A percentile compares a stretch with the other conserved stretches of the same genome.
These are phyloP conservation scores for Zingel zingel DNA, from an alignment of 2,113 vertebrate species.

Conservation along the genomic window DNA sequence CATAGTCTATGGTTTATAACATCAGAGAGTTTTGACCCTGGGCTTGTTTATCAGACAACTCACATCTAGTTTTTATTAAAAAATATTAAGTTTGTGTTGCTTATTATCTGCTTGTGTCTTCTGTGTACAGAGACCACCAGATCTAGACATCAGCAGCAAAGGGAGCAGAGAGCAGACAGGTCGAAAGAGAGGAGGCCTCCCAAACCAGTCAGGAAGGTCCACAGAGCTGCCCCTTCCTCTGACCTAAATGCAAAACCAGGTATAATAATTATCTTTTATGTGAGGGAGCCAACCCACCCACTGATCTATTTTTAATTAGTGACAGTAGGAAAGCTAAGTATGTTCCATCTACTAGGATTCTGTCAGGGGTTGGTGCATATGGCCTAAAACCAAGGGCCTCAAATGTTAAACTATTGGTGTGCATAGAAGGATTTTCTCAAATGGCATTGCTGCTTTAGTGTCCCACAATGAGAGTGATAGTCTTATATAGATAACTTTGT, in stretches of 20 bases:
- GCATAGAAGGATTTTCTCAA: not conserved
- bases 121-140: constrained; percentile 73
- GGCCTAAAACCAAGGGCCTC: constrained; percentile 11
- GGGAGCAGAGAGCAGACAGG: constrained; percentile 79
- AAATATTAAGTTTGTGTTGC: not conserved
- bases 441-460: not conserved
- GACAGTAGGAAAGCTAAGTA: constrained; percentile 44
- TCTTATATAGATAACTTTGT: not conserved
- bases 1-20: not conserved
- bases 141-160: constrained; percentile 76
- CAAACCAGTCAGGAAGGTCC: constrained; percentile 91
- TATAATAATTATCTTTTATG: constrained; percentile 74
- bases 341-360: constrained; percentile 41
- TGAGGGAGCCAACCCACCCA: not conserved
- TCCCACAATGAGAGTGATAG: not conserved
- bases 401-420: not conserved
- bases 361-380: constrained; percentile 9
- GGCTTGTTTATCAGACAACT: not conserved
- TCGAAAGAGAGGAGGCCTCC: constrained; percentile 86
- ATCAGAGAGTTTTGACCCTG: not conserved
- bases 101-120: not conserved
- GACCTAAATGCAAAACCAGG: constrained; percentile 89
- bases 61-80: not conserved
- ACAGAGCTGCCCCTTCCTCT: constrained; percentile 83
- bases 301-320: constrained; percentile 58